Evolutionary conservation across 1,140 invertebrate species (phyloP), one percentile per base, ranked within the genome.

Genomic region (Tetramorium alpestre): DNA sequence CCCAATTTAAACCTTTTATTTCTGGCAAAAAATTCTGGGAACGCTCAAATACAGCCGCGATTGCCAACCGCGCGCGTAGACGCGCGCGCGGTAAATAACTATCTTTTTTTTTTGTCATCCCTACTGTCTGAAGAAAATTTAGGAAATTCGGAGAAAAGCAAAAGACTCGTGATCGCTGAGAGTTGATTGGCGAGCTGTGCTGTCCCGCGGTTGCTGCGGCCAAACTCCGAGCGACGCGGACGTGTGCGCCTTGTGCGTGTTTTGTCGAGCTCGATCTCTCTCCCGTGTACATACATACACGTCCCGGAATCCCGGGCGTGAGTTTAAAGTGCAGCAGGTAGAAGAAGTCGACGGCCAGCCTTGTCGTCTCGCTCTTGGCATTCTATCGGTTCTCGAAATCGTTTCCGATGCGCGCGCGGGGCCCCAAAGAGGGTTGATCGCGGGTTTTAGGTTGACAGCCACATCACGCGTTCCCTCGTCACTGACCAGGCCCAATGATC

Each of bases 401-500:
- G 49, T 58, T 25, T 10, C n/a, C 33, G 6, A 67, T 38, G 64
- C n/a, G 64, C 18, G 18, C 28, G 47, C 11, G 2, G 8, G 25
- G 10, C 11, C 11, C 47, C 28, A 4, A 58, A 33, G 62, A 44
- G 49, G 33, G 49, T 41, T 44, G 47, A 60, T 81, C 54, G 67
- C 65, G 65, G 22, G 22, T 69, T 56, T 72, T 16, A 8, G 44
- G 44, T 82, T 58, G 44, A 44, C 41, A 22, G 47, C 47, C 25
- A 41, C 33, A 16, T 87, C 33, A 33, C 44, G 54, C 41, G 44
- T 28, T 54, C 41, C 44, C 67, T 80, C 60, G 18, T 89, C 80
- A 87, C 85, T 87, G 89, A 90, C 78, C 88, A 85, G 73, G 58
- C 67, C 13, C 80, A 90, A 90, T 67, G 25, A 85, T 76, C 41